Evolutionary conservation across 2,797 vertebrate genomes (phyloP).

Genomic region (Chaunax sp.): DNA sequence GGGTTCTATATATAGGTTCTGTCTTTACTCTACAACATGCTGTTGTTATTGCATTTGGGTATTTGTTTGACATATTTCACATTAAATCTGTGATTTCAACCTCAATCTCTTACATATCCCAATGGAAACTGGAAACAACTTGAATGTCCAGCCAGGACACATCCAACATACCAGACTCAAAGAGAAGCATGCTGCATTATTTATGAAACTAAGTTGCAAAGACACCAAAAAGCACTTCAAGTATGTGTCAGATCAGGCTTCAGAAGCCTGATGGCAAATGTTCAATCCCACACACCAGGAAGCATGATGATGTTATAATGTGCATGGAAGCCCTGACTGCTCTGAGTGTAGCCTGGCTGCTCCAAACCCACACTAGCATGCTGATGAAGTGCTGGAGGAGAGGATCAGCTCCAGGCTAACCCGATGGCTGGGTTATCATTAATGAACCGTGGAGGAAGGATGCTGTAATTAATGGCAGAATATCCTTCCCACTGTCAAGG

Average conservation of each 20-base stretch:
- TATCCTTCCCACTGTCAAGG: constrained; percentile 26
- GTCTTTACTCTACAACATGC: background rate
- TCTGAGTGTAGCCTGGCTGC: constrained; percentile 43
- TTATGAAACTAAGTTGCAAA: constrained; percentile 14
- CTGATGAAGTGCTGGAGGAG: constrained; percentile 55
- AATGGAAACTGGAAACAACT: background rate
- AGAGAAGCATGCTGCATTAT: constrained; percentile 9
- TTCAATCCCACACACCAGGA: constrained; percentile 63
- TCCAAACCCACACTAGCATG: constrained; percentile 18
- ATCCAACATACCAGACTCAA: background rate
- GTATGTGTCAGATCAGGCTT: constrained; percentile 39
- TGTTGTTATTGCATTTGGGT: background rate
- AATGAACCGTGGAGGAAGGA: constrained; percentile 48
- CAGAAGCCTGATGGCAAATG: constrained; percentile 58
- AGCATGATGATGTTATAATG: constrained; percentile 70
- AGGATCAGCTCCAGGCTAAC: constrained; percentile 35
- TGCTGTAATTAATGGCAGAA: constrained; percentile 29
- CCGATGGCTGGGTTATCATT: constrained; percentile 52
- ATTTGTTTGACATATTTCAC: background rate
- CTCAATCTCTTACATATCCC: background rate
- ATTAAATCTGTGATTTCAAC: constrained; percentile 7
- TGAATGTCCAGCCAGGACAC: background rate
- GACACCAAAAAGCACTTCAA: constrained; percentile 20
- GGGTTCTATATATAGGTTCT: constrained; percentile 8
- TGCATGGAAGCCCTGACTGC: constrained; percentile 51